Evolutionary conservation across 23 tunicate genomes (phyloP), one percentile per base, ranked within the genome.

Genomic region (Halocynthia aurantium): DNA sequence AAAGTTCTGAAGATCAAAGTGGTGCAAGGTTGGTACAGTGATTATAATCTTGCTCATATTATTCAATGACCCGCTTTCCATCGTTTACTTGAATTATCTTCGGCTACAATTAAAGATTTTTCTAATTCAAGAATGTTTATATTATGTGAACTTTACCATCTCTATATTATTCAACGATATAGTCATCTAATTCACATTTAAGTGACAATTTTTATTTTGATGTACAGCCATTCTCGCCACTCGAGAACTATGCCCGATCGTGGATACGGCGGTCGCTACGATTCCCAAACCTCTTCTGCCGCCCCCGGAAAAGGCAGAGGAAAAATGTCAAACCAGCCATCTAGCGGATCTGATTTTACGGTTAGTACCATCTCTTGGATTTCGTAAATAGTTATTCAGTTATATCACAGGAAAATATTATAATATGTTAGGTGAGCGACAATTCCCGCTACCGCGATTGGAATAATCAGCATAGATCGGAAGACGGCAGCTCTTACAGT

Each of bases 401-500:
- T 70, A 55, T 19, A 70, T 70, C 8, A 51, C 75, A 67, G 20
- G 20, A 2, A 67, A 67, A n/a, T 67, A n/a, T 67, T 17, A 15
- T n/a, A 11, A 67, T 17, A 67, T 67, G 11, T 20, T 54, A 74
- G 78, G 9, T 56, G 56, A 74, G 78, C 56, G 78, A 74, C 10
- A 52, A 74, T 56, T 74, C 85, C 12, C 84, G 88, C 7, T 81
- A 88, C 7, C 65, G 66, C 18, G 76, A 84, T 63, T 81, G 77
- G 17, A 53, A 62, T 49, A 65, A 76, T 61, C 61, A 62, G 17
- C 65, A 18, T 10, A 70, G 89, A 63, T 86, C 91, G 50, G 98
- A 92, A 53, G 86, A 90, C 54, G 82, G 92, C 13, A 92, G 98
- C 73, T 69, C 89, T 19, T 92, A 92, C 85, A 92, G 87, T 55